These are phyloP conservation scores for Schizopygopsis pylzovi DNA, from an alignment of 2,797 vertebrate species.

Conservation along the genomic window DNA sequence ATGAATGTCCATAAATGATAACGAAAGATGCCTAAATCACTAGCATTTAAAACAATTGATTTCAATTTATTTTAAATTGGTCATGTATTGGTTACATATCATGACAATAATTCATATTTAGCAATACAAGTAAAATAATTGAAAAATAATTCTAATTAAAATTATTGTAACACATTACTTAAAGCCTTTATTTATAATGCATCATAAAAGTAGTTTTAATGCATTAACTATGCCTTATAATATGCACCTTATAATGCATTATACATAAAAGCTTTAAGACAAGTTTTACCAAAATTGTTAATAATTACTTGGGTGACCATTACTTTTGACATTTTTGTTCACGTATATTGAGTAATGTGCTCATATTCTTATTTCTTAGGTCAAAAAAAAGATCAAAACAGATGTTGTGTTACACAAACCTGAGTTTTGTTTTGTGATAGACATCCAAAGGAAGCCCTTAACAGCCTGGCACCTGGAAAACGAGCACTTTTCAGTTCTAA, in stretches of 20 bases:
- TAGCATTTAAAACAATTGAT: neutral
- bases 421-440: neutral
- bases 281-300: neutral
- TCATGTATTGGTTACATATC: neutral
- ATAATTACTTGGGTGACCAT: neutral
- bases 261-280: neutral
- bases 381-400: neutral
- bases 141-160: neutral
- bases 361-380: neutral
- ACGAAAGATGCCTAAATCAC: neutral
- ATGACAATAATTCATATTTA: neutral
- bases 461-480: neutral
- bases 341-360: neutral
- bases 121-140: neutral
- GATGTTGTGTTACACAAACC: neutral
- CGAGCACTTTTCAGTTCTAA: neutral
- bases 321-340: neutral
- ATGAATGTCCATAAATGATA: neutral
- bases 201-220: neutral
- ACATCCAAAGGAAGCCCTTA: conserved; percentile 20
- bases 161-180: neutral
- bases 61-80: neutral
- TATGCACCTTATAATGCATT: neutral
- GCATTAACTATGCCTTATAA: neutral
- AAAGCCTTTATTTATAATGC: neutral